Evolutionary conservation across 2,797 vertebrate genomes (phyloP), one percentile per base, ranked within the genome.

Genomic region (Syngnathus rostellatus): DNA sequence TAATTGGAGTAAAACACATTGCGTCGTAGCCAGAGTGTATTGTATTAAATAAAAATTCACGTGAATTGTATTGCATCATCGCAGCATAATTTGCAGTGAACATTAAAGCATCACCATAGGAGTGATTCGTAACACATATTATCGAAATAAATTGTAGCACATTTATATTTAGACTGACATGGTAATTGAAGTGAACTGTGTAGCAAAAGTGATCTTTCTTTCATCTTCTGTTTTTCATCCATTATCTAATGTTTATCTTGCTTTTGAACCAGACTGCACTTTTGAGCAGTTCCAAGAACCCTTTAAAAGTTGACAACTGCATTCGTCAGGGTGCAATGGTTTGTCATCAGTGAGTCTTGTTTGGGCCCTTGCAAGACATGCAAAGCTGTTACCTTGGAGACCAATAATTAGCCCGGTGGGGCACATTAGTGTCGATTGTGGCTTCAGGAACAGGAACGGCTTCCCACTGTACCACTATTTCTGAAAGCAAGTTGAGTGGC

Each of bases 401-500:
- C 23, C 60, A 46, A 41, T 45, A 62, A 62, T 62, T 43, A 62
- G 60, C 60, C 60, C 60, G 6, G 23, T 45, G 60, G 60, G 60
- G 40, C 43, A 45, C 41, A 45, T 62, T 62, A 45, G 60, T 62
- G n/a, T 12, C 8, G 39, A 61, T 61, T 61, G 58, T 45, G 14
- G 21, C 60, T 45, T 62, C 6, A 25, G 21, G 60, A 62, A 62
- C 60, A 45, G 60, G 43, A 45, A 25, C 41, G 41, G 41, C 41
- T 41, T 62, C 60, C 41, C 60, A 62, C 60, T 41, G 41, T 45
- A 62, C 43, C 41, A 41, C 60, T 25, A 31, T 62, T 45, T 62
- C 41, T 62, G 60, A 62, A 43, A 62, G 60, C 41, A 14, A 46
- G 60, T 41, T 45, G 60, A 62, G 77, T 82, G 76, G 80, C 76